Base-by-base conservation (phyloP, 1,140 invertebrate genomes). In the Neomicropteryx cornuta region DNA sequence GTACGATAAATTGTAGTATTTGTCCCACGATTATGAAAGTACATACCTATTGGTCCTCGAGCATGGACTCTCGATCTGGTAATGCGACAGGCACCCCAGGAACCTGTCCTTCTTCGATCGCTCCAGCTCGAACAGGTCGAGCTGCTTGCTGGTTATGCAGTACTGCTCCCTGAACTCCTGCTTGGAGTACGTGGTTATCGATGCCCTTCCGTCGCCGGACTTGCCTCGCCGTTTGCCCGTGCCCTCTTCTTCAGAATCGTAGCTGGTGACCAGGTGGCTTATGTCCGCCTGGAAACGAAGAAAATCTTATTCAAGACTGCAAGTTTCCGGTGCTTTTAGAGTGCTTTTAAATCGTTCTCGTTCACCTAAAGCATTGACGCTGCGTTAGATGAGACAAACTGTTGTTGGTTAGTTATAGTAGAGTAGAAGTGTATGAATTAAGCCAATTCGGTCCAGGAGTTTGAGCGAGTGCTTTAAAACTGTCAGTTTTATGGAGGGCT, bases 61-160 rank as follows among this genome's bases (percentile, higher is more conserved):
- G 45, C 71, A 74, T 35, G 70, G 69, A 39, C 70, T 73, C 53
- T 66, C 69, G 55, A 77, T 74, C 54, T 79, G 74, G 55, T 79
- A 77, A 36, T 69, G 68, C n/a, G 86, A 87, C 42, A 91, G 68
- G 58, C 88, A 92, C 45, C 87, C 86, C 59, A 89, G 87, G 50
- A 89, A 79, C 41, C 81, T 70, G 39, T 79, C 73, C 48, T 80
- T 68, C 42, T 71, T 68, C 55, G 66, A 77, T 58, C 71, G 69
- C 45, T 68, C 71, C 46, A 78, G 70, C 56, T 93, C 88, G 45
- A 94, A 76, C 39, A 85, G 83, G 55, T 86, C 81, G 55, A 92
- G 63, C 59, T 90, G 87, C 52, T 87, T 79, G 58, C 82, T 84
- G 51, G 84, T 92, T 62, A 94, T 88, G 67, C 90, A 94, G 66